Base-by-base conservation (phyloP, 2,797 vertebrate genomes). In the Pangasius sanitwongsei region DNA sequence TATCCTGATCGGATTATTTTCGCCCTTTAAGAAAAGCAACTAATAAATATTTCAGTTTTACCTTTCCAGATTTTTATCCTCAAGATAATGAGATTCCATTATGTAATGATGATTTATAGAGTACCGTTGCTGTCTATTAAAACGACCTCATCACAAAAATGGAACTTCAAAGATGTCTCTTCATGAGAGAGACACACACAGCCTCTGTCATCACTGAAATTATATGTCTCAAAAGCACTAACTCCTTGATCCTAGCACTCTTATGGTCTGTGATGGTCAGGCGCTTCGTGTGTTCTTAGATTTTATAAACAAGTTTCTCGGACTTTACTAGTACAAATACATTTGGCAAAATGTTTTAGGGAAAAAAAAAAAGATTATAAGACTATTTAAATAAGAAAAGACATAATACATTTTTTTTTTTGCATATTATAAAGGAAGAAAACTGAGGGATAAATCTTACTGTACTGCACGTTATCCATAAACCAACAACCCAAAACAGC, bases 161-260 rank as follows among this genome's bases (percentile, higher is more conserved):
- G 77, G 3, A 57, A 75, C 63, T 87, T 75, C 31, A 85, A 65
- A 88, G 82, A 37, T 48, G 44, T 70, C 48, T 37, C 48, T 72
- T 74, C 61, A 59, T 48, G 59, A 87, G 61, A 80, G 82, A 83
- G 61, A 77, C 78, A 44, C 83, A 86, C 69, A 80, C 44, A 31
- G 48, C 53, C 75, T 82, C 86, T 90, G 83, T 87, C 89, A 88
- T 90, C 84, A 83, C 59, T 86, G 34, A 90, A 90, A 90, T 90
- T 86, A 86, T 15, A 86, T n/a, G 87, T 88, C 87, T 86, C 55
- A 37, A 44, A 53, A 86, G 41, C 81, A n/a, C 61, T 37, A 55
- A 78, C 57, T n/a, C 80, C 87, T 86, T 83, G 65, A 89, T 86
- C 61, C 34, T 15, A n/a, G 55, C 84, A 61, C 37, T 50, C 37